Evolutionary conservation across 2,113 vertebrate species (phyloP), one percentile per base, ranked within the genome.

Genomic region (Caranx melampygus): DNA sequence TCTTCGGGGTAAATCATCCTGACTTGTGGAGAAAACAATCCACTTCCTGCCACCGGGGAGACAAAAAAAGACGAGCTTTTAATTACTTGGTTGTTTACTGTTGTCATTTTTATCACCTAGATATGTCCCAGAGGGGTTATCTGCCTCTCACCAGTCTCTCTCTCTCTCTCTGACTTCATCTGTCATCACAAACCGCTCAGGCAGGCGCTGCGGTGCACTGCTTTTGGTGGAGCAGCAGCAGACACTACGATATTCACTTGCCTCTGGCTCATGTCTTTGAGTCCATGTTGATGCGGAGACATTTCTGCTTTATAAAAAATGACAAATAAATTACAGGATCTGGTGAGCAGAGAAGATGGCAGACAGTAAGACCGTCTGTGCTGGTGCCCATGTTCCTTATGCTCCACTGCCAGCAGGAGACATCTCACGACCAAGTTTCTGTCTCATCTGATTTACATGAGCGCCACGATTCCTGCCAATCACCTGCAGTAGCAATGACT

Each of bases 51-150:
- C 88, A 81, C 84, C 51, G 58, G 86, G 72, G 87, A 86, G 72
- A 84, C 78, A 72, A 83, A 90, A 89, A 79, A 81, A 85, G 83
- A 91, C 54, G 44, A 83, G 83, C 88, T 88, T 93, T 93, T 93
- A 93, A 93, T 93, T 91, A 92, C 84, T 81, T 79, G 73, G 83
- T 81, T 90, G 83, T 91, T 91, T 92, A 89, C 84, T 83, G 89
- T 82, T 89, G 90, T 93, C 91, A 87, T 92, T 86, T 89, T 71
- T 75, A 87, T 92, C 90, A 86, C 85, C 79, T 81, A 80, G 90
- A 92, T 87, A 71, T 69, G 81, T 90, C 88, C 89, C 82, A 5
- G 5, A 72, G 78, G 86, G 69, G 20, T 77, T 76, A 69, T 81
- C 58, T 42, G 54, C 59, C 52, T 59, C 44, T 33, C 60, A 61